Evolutionary conservation across 1,140 invertebrate genomes (phyloP), one percentile per base, ranked within the genome.

Genomic region (Dendroctonus ponderosae): DNA sequence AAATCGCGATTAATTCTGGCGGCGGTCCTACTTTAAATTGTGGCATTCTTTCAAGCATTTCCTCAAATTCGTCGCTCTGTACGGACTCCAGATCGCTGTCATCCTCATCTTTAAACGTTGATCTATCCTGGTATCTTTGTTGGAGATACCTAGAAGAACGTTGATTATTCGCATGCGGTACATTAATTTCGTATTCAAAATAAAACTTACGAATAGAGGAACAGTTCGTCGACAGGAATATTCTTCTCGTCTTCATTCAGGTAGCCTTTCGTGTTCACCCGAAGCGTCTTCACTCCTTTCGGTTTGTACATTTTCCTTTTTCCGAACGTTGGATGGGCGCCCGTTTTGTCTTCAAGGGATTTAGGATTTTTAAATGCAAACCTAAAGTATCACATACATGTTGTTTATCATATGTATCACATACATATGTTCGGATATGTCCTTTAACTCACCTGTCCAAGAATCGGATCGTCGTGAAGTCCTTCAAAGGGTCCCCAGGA

Each of bases 281-380:
- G 77, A 6, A 92, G 64, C 49, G 83, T 80, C 70, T 83, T 81
- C 39, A 86, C 58, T 44, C 89, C 87, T 73, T 79, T 82, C 5
- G 89, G 85, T 69, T 75, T 77, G 77, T 87, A 89, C 66, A 85
- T 83, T 70, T 85, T 83, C 49, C 87, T 79, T 41, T 82, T 77
- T n/a, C 83, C 83, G 64, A 86, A 84, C 60, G 81, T 82, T 0
- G 83, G 82, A 71, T 84, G 81, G 0, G 80, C 81, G 4, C 83
- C 83, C 76, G 51, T 80, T 14, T 66, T 68, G 26, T 79, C 77
- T 73, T 80, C 79, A 2, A 83, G 62, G 67, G 88, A 89, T 78
- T 98, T 98, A 0, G 96, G 94, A 83, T 99, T 99, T 78, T 96
- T 94, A 75, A 94, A 98, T 2, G 94, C 93, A 79, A 97, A 98